These are phyloP conservation scores for Himantopus leucocephalus DNA, from an alignment of 2,113 vertebrate genomes.

Conservation along the genomic window DNA sequence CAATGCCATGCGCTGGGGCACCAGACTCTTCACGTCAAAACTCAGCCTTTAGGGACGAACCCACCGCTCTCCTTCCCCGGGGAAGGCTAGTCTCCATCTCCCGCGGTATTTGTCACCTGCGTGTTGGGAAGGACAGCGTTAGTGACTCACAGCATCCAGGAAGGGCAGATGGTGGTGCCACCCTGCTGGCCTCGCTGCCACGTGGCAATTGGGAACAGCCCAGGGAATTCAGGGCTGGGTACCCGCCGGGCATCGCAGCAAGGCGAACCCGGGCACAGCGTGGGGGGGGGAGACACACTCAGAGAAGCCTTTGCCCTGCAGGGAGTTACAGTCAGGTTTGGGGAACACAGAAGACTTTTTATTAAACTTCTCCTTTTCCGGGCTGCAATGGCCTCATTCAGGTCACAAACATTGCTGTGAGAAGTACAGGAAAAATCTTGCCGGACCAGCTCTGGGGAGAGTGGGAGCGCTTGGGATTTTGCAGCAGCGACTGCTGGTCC, in stretches of 20 bases:
- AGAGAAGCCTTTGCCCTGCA: neutral
- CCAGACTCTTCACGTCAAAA: neutral
- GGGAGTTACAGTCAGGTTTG: neutral
- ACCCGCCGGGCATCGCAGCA: neutral
- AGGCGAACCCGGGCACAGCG: neutral
- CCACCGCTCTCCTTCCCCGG: neutral
- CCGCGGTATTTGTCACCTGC: neutral
- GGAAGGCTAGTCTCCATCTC: neutral
- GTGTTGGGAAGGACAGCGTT: neutral
- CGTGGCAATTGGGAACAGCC: neutral
- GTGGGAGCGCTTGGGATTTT: neutral
- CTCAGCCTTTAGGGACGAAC: neutral
- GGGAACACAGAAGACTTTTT: neutral
- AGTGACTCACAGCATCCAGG: neutral
- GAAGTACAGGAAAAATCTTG: neutral
- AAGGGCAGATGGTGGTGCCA: neutral
- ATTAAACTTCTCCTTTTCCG: neutral
- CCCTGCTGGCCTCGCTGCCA: neutral
- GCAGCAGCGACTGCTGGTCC: neutral
- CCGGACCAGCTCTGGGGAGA: neutral
- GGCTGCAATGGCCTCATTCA: neutral
- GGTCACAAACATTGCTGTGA: neutral
- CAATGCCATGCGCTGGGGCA: too few species aligned
- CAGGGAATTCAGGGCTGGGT: neutral
- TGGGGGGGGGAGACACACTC: neutral